These are phyloP conservation scores for Chouioia cunea DNA, from an alignment of 2,888 invertebrate genomes.

Conservation along the genomic window DNA sequence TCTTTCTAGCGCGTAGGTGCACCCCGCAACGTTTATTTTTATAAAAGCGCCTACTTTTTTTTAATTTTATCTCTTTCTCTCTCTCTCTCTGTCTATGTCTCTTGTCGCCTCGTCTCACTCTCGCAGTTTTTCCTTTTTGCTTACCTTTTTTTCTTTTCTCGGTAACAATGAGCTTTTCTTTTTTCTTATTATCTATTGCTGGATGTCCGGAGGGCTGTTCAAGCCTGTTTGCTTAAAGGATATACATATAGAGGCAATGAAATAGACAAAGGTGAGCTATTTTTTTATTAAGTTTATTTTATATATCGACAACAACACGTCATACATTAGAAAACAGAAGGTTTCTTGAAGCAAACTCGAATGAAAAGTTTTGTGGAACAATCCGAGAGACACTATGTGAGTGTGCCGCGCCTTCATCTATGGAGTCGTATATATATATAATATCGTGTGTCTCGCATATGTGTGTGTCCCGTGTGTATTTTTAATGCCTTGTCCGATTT, in stretches of 20 bases:
- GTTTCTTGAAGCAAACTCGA: slow-evolving; percentile 70
- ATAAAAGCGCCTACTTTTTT: slow-evolving; percentile 8
- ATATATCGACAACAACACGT: slow-evolving; percentile 70
- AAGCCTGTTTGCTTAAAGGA: neutral
- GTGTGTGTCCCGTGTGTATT: slow-evolving; percentile 58
- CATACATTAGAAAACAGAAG: slow-evolving; percentile 70
- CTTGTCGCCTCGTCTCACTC: too few species aligned
- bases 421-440: slow-evolving; percentile 69
- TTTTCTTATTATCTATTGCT: neutral
- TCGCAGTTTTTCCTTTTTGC: neutral
- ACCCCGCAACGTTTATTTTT: slow-evolving; percentile 25
- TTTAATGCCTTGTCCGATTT: slow-evolving; percentile 49
- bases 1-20: slow-evolving; percentile 35
- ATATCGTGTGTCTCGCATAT: slow-evolving; percentile 64
- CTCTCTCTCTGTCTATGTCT: slow-evolving; percentile 12
- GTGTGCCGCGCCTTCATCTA: slow-evolving; percentile 70
- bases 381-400: slow-evolving; percentile 70
- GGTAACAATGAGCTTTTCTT: neutral
- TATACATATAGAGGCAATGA: neutral
- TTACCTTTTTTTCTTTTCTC: neutral
- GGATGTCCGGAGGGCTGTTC: too few species aligned
- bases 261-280: slow-evolving; percentile 54
- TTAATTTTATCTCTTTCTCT: slow-evolving; percentile 3
- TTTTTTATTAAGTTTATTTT: slow-evolving; percentile 70
- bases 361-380: slow-evolving; percentile 69